phyloP scores from a whole-genome alignment of 1,140 invertebrate genomes.

The Archegozetes longisetosus region DNA sequence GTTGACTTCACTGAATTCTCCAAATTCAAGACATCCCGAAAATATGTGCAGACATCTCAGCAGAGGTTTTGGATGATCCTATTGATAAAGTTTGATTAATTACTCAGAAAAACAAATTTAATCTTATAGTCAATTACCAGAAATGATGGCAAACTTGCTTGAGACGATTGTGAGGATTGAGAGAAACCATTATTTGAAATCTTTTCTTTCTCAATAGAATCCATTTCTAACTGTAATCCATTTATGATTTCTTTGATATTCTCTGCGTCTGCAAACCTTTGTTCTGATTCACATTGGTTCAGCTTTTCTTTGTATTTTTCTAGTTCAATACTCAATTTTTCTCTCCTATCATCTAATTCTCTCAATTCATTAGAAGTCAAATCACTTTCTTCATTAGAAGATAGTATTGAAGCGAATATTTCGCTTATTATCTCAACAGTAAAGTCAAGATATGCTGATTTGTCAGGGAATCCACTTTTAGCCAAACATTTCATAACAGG shows the following conservation, averaged over 20 bases:
- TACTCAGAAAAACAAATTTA: not conserved
- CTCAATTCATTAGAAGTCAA: not conserved
- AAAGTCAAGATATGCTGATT: not conserved
- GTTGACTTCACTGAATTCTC: not conserved
- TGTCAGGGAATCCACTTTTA: not conserved
- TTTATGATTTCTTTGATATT: not conserved
- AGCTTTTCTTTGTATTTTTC: conserved; percentile 1
- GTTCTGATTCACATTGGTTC: not conserved
- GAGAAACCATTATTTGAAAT: not conserved
- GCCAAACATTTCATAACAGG: conserved; percentile 11
- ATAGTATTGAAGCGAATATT: not conserved
- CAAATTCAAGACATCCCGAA: conserved; percentile 4
- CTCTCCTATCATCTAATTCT: not conserved
- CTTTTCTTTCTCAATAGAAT: not conserved
- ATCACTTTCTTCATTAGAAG: not conserved
- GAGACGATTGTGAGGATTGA: not conserved
- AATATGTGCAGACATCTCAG: conserved; percentile 13
- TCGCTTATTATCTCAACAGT: conserved; percentile 1
- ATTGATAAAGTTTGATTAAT: not conserved
- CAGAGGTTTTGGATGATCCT: conserved; percentile 6
- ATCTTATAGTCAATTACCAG: not conserved
- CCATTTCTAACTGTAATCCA: not conserved
- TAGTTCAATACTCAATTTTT: conserved; percentile 1
- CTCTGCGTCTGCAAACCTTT: not conserved
- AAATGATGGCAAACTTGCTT: not conserved